Evolutionary conservation across 2,797 vertebrate species (phyloP).

Genomic region (Octomys mimax): DNA sequence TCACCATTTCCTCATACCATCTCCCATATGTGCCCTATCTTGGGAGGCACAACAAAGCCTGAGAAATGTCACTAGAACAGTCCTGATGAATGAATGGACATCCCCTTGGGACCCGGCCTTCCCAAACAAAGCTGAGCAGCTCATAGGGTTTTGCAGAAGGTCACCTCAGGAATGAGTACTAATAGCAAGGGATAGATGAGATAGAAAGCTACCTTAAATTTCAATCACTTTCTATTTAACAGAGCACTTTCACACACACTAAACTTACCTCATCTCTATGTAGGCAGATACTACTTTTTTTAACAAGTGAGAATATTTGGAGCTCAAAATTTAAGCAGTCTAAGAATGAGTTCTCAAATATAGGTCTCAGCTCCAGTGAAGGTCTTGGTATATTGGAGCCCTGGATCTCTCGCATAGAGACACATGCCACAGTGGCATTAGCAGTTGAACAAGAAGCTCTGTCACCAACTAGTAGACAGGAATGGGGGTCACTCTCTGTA

Average conservation of each 20-base stretch:
- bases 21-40: not conserved
- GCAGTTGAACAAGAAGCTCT: not conserved
- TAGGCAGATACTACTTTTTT: not conserved
- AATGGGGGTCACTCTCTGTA: not conserved
- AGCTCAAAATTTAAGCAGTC: slow-evolving; percentile 8
- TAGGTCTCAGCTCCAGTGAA: not conserved
- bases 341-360: not conserved
- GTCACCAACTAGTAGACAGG: not conserved
- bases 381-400: not conserved
- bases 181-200: not conserved
- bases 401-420: not conserved
- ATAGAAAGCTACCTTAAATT: slow-evolving; percentile 53
- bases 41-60: not conserved
- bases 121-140: not conserved
- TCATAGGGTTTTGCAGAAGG: slow-evolving; percentile 38
- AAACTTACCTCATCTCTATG: not conserved
- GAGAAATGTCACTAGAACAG: not conserved
- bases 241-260: not conserved
- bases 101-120: slow-evolving; percentile 50
- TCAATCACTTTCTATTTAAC: slow-evolving; percentile 43
- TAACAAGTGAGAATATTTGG: not conserved
- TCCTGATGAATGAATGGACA: not conserved
- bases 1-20: not conserved
- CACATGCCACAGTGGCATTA: not conserved
- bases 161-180: not conserved